phyloP scores from a whole-genome alignment of 1,140 invertebrate species.

The Pseudomyrmex flavicornis region DNA sequence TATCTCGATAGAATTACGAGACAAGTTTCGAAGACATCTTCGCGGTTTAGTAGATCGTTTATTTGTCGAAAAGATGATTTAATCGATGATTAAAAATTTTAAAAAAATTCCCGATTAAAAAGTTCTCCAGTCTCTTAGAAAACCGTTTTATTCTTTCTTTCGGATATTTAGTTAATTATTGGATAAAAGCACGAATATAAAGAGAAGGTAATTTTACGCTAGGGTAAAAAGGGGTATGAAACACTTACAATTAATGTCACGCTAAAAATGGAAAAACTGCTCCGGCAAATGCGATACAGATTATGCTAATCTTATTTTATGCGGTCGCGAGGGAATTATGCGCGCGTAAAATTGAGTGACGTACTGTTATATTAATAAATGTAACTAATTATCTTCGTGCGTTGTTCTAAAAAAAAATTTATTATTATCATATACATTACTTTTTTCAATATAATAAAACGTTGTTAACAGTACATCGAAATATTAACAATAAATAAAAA shows the following conservation, averaged over 20 bases:
- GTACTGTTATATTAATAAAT: constrained; percentile 15
- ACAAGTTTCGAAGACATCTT: background rate
- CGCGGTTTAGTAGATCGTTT: background rate
- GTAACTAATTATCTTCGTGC: constrained; percentile 9
- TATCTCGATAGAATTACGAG: background rate
- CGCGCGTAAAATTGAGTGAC: background rate
- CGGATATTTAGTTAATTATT: no score
- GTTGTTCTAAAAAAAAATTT: background rate
- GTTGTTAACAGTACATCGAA: background rate
- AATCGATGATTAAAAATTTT: background rate
- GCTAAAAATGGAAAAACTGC: constrained; percentile 1
- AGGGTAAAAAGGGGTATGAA: background rate
- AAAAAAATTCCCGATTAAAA: background rate
- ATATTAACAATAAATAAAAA: background rate
- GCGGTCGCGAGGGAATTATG: background rate
- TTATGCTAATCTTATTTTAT: constrained; percentile 42
- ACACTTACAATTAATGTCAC: constrained; percentile 21
- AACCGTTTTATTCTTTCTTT: background rate
- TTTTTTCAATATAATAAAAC: background rate
- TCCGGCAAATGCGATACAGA: background rate
- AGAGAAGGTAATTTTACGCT: constrained; percentile 1
- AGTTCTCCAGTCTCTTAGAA: background rate
- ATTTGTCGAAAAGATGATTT: background rate
- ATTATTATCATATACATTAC: background rate
- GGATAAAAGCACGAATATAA: background rate